Conservation (phyloP, 1,140 invertebrate species). For the Adelges cooleyi region DNA sequence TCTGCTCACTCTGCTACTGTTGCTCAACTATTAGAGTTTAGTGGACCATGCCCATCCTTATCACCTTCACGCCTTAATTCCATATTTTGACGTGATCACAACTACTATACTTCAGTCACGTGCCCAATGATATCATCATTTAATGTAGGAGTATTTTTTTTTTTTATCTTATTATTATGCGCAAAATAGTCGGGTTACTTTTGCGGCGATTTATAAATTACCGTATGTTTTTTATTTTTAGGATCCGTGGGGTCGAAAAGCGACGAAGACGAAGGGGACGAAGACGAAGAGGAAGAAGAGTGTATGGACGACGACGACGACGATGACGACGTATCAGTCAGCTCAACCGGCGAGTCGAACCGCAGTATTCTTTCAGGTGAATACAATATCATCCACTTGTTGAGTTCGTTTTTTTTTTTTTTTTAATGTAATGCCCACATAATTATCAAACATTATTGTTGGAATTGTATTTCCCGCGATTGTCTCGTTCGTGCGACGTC, state of each 20-base stretch:
- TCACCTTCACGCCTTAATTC: no score
- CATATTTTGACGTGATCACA: no score
- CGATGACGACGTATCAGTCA: conserved; percentile 6
- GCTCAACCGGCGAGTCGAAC: not conserved
- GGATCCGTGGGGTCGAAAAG: conserved; percentile 12
- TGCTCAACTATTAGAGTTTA: no score
- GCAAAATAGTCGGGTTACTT: not conserved
- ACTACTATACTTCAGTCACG: no score
- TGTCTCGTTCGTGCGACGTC: not conserved
- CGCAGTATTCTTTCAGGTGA: conserved; percentile 10
- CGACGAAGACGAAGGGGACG: conserved; percentile 2
- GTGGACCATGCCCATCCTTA: no score
- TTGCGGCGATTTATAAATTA: not conserved
- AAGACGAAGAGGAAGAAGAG: not conserved
- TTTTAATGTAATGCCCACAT: no score
- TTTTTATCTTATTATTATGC: no score
- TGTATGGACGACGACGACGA: not conserved
- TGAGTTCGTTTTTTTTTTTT: no score
- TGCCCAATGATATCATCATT: no score
- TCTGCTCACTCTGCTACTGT: no score
- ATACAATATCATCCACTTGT: not conserved
- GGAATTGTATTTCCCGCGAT: not conserved
- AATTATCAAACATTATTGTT: no score
- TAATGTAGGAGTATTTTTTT: no score
- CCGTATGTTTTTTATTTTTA: not conserved